These are phyloP conservation scores for Toxotes lorentzi DNA, from an alignment of 2,797 vertebrate genomes.

Conservation along the genomic window DNA sequence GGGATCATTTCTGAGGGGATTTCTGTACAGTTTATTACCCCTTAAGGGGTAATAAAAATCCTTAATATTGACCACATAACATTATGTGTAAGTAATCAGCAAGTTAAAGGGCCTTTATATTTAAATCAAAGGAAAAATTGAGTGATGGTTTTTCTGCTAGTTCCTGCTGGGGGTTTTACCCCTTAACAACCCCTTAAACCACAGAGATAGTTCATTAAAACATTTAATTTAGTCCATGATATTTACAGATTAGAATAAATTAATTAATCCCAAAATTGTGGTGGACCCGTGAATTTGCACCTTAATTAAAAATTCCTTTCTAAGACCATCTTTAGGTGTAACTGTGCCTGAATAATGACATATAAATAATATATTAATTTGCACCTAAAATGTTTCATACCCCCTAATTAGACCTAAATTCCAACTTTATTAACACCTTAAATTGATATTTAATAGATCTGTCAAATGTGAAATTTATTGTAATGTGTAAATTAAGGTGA, in stretches of 20 bases:
- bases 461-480: neutral
- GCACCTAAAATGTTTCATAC: too few relatives aligned
- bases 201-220: neutral
- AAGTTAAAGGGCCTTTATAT: too few relatives aligned
- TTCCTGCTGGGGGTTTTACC: neutral
- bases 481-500: too few relatives aligned
- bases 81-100: neutral
- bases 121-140: too few relatives aligned
- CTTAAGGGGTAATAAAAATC: neutral
- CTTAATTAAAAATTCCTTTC: neutral
- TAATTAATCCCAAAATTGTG: neutral
- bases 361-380: too few relatives aligned
- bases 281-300: too few relatives aligned
- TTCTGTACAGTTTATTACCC: neutral
- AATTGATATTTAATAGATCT: neutral
- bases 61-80: neutral
- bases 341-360: too few relatives aligned
- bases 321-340: too few relatives aligned
- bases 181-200: too few relatives aligned
- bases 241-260: neutral
- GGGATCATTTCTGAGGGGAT: neutral
- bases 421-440: neutral
- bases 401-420: neutral
- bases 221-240: neutral
- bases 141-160: too few relatives aligned